phyloP scores from a whole-genome alignment of 2,113 vertebrate genomes.

The Aplodontia rufa region DNA sequence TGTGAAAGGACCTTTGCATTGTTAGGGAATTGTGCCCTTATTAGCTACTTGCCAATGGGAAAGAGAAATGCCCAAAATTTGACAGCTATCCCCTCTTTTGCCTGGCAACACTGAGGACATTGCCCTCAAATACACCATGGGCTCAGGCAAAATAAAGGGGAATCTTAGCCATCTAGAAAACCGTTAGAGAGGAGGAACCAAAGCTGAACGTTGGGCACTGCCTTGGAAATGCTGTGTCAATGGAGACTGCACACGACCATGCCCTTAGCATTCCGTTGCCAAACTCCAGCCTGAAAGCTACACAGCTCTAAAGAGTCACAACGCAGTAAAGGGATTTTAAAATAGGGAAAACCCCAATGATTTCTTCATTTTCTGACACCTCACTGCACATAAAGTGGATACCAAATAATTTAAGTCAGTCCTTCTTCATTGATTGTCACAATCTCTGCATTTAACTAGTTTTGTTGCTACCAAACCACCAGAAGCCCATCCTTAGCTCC shows the following conservation, averaged over 20 bases:
- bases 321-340: not conserved
- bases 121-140: not conserved
- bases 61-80: not conserved
- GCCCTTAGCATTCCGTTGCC: no score
- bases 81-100: not conserved
- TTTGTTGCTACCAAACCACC: not conserved
- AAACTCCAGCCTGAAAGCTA: not conserved
- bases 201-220: not conserved
- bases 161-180: not conserved
- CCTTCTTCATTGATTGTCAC: not conserved
- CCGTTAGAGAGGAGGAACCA: not conserved
- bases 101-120: not conserved
- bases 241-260: not conserved
- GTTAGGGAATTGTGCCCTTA: not conserved
- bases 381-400: not conserved
- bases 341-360: not conserved
- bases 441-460: not conserved
- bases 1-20: not conserved
- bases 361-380: conserved; percentile 8
- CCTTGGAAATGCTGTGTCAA: not conserved
- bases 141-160: not conserved
- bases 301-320: no score
- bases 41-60: not conserved
- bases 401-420: not conserved
- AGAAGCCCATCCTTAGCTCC: not conserved